Base-by-base conservation (phyloP, 2,797 vertebrate genomes). In the Acanthiza pusilla region DNA sequence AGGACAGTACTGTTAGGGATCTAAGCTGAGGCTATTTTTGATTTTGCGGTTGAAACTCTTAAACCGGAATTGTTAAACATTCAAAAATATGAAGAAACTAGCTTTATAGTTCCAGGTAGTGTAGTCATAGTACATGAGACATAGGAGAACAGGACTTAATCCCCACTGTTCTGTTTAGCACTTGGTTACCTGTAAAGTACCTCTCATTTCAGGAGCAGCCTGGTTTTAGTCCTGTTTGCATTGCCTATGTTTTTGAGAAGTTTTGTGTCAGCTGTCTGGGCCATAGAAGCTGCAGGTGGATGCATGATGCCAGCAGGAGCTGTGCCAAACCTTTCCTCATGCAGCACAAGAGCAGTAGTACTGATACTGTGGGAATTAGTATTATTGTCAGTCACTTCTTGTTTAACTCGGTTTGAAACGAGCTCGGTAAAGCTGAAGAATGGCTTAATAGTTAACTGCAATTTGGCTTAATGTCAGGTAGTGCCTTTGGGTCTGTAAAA, bases 381-480 rank as follows among this genome's bases (percentile, higher is more conserved):
- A 55, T 38, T 91, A 71, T 85, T 95, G 87, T 95, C 87, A 85
- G 75, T 92, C 84, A 80, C 34, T 96, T 78, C 84, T 76, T 89
- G 47, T 94, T 93, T 89, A 94, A 94, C 83, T 90, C 0, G 0
- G 15, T 85, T 93, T 81, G 88, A 95, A 95, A 90, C 27, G 62
- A 91, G 73, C 85, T 90, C 5, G 1, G 53, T 80, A 88, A 77
- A 93, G 55, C 77, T 93, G 79, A 94, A 78, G 83, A 93, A 91
- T 78, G 74, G n/a, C 62, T 85, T 58, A 75, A 94, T 65, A 86
- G 67, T 80, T 92, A 94, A 76, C 83, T 81, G 47, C 72, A 95
- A 86, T 94, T 95, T 92, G 81, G 54, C 82, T 93, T 85, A 96
- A 93, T 89, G 92, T 94, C 93, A 96, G 66, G 25, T 58, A 91